Conservation (phyloP, 2,888 invertebrate genomes). For the Drosophila lacicola region DNA sequence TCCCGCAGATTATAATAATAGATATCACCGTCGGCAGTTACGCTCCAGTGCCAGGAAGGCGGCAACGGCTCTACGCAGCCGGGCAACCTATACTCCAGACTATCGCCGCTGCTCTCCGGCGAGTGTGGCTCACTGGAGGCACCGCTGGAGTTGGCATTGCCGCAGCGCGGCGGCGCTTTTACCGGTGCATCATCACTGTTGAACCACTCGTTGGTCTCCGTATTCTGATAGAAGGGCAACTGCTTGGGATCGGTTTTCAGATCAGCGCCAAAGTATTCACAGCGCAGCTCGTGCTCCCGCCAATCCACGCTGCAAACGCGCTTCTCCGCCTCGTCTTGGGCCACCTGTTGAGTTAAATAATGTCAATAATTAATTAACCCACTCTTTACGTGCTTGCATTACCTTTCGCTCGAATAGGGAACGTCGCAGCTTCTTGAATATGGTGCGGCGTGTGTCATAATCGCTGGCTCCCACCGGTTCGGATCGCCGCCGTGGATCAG, state of each 20-base stretch:
- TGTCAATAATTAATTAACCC: too few relatives aligned
- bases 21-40: constrained; percentile 92
- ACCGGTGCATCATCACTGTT: constrained; percentile 78
- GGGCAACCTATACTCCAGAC: constrained; percentile 80
- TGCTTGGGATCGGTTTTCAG: constrained; percentile 74
- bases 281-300: constrained; percentile 83
- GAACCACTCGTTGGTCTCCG: constrained; percentile 83
- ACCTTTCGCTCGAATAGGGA: constrained; percentile 84
- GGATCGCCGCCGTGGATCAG: constrained; percentile 20
- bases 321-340: constrained; percentile 83
- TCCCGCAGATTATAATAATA: constrained; percentile 96
- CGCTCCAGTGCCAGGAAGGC: constrained; percentile 94
- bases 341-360: constrained; percentile 68
- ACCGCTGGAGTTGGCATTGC: constrained; percentile 30
- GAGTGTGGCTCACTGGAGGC: constrained; percentile 53
- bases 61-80: constrained; percentile 88
- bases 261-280: constrained; percentile 83
- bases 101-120: constrained; percentile 25
- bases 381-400: constrained; percentile 1
- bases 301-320: constrained; percentile 81
- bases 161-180: constrained; percentile 82
- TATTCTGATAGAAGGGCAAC: constrained; percentile 83
- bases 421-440: constrained; percentile 83
- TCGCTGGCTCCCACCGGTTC: not conserved
- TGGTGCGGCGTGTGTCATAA: constrained; percentile 36